Conservation (phyloP, 92 coral and sea anemone genomes). For the Epizoanthus stellaris region DNA sequence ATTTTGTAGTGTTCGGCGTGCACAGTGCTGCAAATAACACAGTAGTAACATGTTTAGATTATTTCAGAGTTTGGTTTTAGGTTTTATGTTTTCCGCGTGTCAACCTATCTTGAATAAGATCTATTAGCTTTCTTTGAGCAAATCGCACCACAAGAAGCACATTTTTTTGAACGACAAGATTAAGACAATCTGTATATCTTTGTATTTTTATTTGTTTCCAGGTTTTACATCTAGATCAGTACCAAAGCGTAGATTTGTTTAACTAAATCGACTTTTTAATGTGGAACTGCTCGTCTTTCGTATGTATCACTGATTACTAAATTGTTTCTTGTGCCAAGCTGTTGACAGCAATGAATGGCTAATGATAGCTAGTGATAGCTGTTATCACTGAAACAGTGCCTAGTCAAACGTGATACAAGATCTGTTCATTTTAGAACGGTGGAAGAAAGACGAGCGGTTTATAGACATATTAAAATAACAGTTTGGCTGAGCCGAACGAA, state of each 20-base stretch:
- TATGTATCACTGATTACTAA: not conserved
- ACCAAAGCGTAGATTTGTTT: not conserved
- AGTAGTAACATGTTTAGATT: too few relatives aligned
- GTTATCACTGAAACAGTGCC: not conserved
- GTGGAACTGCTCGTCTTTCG: not conserved
- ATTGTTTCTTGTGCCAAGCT: not conserved
- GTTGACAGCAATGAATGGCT: not conserved
- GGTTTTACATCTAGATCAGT: not conserved
- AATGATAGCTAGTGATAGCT: not conserved
- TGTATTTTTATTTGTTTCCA: not conserved
- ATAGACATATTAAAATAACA: not conserved
- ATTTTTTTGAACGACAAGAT: not conserved
- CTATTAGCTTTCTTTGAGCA: not conserved
- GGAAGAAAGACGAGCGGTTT: not conserved
- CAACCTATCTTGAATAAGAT: too few relatives aligned
- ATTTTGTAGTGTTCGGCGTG: too few relatives aligned
- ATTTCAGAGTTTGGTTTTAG: too few relatives aligned
- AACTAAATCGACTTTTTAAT: not conserved
- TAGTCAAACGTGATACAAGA: not conserved
- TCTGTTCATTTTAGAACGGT: too few relatives aligned
- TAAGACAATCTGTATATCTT: not conserved
- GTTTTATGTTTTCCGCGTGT: too few relatives aligned
- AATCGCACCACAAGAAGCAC: not conserved
- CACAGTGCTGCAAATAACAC: too few relatives aligned
- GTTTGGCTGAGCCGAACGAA: constrained; percentile 40